phyloP scores from a whole-genome alignment of 1,140 invertebrate species.

The Anastrepha obliqua region DNA sequence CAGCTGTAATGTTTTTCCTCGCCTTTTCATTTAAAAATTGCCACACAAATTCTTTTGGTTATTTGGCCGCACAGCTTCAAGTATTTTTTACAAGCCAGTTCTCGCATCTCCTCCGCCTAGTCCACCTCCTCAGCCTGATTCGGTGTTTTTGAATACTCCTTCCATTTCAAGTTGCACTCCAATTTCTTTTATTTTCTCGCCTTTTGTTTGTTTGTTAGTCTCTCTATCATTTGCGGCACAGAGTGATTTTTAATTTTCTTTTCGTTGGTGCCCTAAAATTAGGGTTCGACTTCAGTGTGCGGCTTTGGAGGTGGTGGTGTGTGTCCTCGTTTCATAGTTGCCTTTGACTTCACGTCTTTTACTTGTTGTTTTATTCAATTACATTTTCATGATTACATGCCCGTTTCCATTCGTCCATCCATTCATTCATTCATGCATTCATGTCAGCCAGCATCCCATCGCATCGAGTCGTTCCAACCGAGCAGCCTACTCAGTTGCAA shows the following conservation, averaged over 20 bases:
- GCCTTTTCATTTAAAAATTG: background rate
- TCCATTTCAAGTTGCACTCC: background rate
- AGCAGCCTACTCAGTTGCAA: background rate
- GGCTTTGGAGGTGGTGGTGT: background rate
- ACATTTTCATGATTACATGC: constrained; percentile 35
- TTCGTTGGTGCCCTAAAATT: background rate
- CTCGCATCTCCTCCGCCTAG: too few species aligned
- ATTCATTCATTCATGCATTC: background rate
- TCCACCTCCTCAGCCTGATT: too few species aligned
- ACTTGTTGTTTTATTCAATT: constrained; percentile 41
- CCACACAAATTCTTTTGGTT: background rate
- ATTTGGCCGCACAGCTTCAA: too few species aligned
- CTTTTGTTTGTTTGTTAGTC: background rate
- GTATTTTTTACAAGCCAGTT: too few species aligned
- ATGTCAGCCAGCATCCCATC: background rate
- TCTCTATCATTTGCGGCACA: background rate
- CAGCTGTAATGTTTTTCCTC: constrained; percentile 2
- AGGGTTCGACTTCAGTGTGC: background rate
- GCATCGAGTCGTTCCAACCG: background rate
- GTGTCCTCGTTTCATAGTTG: background rate
- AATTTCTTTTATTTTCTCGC: background rate
- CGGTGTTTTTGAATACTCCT: too few species aligned
- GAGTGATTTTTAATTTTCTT: constrained; percentile 40
- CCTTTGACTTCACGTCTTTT: background rate
- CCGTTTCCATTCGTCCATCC: constrained; percentile 14